phyloP scores from a whole-genome alignment of 2,888 invertebrate genomes.

The Polyommatus icarus region DNA sequence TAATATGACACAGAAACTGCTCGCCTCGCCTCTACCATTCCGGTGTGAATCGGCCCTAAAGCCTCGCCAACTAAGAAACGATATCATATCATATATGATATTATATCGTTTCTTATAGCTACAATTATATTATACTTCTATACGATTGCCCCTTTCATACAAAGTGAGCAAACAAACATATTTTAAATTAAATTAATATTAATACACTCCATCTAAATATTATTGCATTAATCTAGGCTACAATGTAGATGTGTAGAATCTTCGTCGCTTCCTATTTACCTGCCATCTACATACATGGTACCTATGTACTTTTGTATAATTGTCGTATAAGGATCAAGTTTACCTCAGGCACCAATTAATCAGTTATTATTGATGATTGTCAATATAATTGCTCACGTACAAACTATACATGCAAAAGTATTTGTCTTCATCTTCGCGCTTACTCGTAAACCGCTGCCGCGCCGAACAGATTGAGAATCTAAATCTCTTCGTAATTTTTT shows the following conservation, averaged over 20 bases:
- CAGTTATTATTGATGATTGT: neutral
- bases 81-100: too few relatives aligned
- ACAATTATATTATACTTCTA: too few relatives aligned
- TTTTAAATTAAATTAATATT: neutral
- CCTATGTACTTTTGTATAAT: neutral
- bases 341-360: neutral
- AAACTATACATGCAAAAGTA: too few relatives aligned
- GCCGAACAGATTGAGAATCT: too few relatives aligned
- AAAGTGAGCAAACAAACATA: neutral
- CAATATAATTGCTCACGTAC: neutral
- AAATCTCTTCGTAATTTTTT: too few relatives aligned
- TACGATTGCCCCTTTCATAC: neutral
- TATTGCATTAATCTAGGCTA: neutral
- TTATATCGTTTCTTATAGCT: too few relatives aligned
- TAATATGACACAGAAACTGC: too few relatives aligned
- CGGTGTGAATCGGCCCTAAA: too few relatives aligned
- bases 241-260: neutral
- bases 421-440: too few relatives aligned
- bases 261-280: neutral
- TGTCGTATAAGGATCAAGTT: neutral
- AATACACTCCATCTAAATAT: neutral
- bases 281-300: neutral
- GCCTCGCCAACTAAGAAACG: too few relatives aligned
- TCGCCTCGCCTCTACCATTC: too few relatives aligned
- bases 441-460: too few relatives aligned